Evolutionary conservation across 2,113 vertebrate genomes (phyloP), one percentile per base, ranked within the genome.

Genomic region (Chaenogobius annularis): DNA sequence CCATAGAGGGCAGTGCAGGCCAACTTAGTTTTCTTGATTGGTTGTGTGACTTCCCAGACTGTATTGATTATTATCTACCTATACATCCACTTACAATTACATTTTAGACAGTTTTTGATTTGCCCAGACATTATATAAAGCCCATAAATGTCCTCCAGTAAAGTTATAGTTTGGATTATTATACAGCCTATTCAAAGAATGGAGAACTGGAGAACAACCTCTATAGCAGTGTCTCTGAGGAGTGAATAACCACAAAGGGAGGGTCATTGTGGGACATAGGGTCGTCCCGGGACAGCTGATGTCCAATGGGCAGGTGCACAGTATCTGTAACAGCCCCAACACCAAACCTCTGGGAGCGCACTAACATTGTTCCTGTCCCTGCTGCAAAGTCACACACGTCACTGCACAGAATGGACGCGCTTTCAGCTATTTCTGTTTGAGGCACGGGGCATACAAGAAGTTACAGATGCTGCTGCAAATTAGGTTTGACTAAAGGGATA

Each of bases 351-450:
- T 65, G 83, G 83, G 78, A 77, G 74, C 54, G 75, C 70, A 72
- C 62, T 81, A 83, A 82, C 83, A 78, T 69, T 86, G 79, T 77
- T 67, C 79, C 47, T 79, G 65, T 74, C 78, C 79, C 58, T 22
- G 58, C 77, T 86, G 85, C 89, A 90, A 90, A 86, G 88, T 88
- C 90, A 90, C 68, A 63, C 56, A 56, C 61, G 67, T 75, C 54
- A 40, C 63, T 7, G 55, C 74, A 69, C 47, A 64, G n/a, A 73
- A 55, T 74, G 40, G 52, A 58, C 17, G 48, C 10, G 50, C 20
- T 72, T 69, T 68, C 76, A 66, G 47, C 67, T 56, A 68, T 66
- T 48, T 78, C 59, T 55, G 26, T 61, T 26, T 26, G 58, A 31
- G 26, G 61, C 17, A 63, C 10, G 19, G 35, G 15, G 35, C 10